phyloP scores from a whole-genome alignment of 2,888 invertebrate genomes.

The Acanthoscelides obtectus region DNA sequence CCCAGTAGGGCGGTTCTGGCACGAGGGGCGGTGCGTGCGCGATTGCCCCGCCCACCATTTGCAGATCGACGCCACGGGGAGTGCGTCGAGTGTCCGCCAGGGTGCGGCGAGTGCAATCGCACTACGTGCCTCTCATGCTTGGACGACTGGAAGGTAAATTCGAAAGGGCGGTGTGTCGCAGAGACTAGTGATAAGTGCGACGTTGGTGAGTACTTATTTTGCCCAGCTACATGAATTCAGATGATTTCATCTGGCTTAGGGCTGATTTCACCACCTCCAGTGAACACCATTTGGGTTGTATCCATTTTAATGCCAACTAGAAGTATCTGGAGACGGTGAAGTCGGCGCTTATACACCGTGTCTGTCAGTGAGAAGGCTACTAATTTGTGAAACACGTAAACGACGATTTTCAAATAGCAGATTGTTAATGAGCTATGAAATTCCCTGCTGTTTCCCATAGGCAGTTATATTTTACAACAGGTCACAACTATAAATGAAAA shows the following conservation, averaged over 20 bases:
- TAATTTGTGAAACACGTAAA: too few species aligned
- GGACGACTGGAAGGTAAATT: conserved; percentile 69
- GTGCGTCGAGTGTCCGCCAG: conserved; percentile 73
- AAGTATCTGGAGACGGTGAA: too few species aligned
- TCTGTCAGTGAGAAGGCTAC: background rate
- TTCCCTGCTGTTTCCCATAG: too few species aligned
- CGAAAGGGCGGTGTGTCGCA: conserved; percentile 70
- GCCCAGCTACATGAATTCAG: background rate
- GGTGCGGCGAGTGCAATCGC: conserved; percentile 71
- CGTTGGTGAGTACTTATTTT: conserved; percentile 49
- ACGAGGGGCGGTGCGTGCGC: conserved; percentile 67
- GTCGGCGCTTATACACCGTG: background rate
- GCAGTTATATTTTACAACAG: too few species aligned
- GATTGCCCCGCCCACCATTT: conserved; percentile 72
- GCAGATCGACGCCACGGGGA: conserved; percentile 74
- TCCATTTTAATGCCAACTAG: too few species aligned
- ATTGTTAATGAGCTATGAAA: too few species aligned
- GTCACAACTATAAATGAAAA: too few species aligned
- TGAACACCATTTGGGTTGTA: too few species aligned
- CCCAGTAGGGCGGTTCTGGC: conserved; percentile 64
- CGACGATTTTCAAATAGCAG: too few species aligned
- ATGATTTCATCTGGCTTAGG: background rate
- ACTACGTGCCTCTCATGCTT: conserved; percentile 71
- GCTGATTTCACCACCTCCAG: too few species aligned
- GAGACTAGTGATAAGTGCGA: conserved; percentile 66